These are phyloP conservation scores for Oryzias javanicus DNA, from an alignment of 2,113 vertebrate species.

Conservation along the genomic window DNA sequence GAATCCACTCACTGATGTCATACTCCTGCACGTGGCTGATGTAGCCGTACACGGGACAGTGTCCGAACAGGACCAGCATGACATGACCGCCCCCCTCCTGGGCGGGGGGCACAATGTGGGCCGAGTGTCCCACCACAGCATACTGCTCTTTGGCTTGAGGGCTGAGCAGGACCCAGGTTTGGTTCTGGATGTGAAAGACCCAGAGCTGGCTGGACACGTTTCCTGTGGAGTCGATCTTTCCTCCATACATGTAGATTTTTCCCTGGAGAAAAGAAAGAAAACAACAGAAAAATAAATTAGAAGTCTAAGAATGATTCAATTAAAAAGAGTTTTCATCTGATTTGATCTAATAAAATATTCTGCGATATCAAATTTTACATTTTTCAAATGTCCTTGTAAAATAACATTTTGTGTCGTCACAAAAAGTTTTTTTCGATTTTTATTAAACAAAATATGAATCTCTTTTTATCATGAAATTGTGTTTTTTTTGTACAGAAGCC, in stretches of 20 bases:
- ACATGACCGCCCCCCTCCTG: constrained; percentile 64
- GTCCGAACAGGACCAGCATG: constrained; percentile 94
- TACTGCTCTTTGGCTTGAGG: constrained; percentile 89
- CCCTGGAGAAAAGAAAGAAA: constrained; percentile 71
- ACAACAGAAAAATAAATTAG: neutral
- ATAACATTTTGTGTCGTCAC: too few relatives aligned
- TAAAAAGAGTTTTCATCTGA: too few relatives aligned
- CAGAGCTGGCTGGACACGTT: constrained; percentile 93
- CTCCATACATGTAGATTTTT: constrained; percentile 95
- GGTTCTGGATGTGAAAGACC: constrained; percentile 87
- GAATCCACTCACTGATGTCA: constrained; percentile 81
- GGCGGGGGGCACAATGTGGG: constrained; percentile 81
- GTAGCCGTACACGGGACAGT: constrained; percentile 95
- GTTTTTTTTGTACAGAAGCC: too few relatives aligned
- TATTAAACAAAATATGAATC: too few relatives aligned
- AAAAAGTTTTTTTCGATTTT: too few relatives aligned
- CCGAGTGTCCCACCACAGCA: constrained; percentile 93
- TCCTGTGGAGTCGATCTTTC: constrained; percentile 91
- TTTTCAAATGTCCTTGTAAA: too few relatives aligned
- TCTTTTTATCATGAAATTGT: too few relatives aligned
- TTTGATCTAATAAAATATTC: too few relatives aligned
- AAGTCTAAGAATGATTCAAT: too few relatives aligned
- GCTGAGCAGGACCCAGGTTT: constrained; percentile 81
- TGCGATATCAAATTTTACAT: too few relatives aligned
- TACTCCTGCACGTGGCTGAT: constrained; percentile 94